phyloP scores from a whole-genome alignment of 2,797 vertebrate genomes.

The Eurystomus glaucurus region DNA sequence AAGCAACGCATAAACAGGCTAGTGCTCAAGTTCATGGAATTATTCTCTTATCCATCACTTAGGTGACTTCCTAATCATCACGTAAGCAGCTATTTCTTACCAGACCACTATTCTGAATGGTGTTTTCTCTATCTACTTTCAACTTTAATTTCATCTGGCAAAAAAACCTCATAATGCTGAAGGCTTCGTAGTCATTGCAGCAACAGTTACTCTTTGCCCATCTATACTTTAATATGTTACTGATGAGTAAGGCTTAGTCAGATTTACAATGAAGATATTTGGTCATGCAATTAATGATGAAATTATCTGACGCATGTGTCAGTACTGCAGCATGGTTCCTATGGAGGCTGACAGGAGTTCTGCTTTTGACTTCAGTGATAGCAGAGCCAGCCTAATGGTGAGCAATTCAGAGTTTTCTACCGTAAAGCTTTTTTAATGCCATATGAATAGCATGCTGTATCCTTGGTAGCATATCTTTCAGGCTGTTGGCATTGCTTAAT shows the following conservation, averaged over 20 bases:
- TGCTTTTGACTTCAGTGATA: conserved; percentile 2
- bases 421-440: conserved; percentile 26
- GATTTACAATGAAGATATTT: conserved; percentile 53
- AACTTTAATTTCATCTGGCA: not conserved
- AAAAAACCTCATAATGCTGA: not conserved
- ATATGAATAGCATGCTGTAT: conserved; percentile 45
- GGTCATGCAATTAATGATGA: conserved; percentile 46
- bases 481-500: conserved; percentile 51
- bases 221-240: not conserved
- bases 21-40: not conserved
- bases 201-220: not conserved
- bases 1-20: not conserved
- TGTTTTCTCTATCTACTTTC: not conserved
- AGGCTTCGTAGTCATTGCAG: not conserved
- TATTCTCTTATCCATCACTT: not conserved
- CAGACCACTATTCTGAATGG: not conserved
- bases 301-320: not conserved
- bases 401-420: conserved; percentile 10
- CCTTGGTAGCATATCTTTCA: conserved; percentile 46
- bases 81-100: not conserved
- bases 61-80: not conserved
- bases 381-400: conserved; percentile 28
- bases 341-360: not conserved
- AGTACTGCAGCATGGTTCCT: not conserved
- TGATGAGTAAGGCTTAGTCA: conserved; percentile 53